Base-by-base conservation (phyloP, 2,888 invertebrate genomes). In the Celastrina argiolus region DNA sequence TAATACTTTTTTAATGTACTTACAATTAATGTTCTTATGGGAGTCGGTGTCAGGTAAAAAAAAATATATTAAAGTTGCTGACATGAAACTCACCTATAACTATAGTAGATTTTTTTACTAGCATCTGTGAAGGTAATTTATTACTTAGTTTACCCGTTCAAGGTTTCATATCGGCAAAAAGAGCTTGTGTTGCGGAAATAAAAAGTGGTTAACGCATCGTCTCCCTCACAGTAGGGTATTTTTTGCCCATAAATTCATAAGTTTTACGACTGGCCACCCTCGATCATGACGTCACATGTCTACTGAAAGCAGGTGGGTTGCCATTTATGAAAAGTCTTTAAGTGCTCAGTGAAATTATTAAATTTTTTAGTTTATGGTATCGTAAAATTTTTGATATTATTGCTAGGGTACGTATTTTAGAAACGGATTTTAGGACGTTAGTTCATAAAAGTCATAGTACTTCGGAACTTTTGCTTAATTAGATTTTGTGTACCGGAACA, bases 181-280 rank as follows among this genome's bases (percentile, higher is more conserved):
- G 34, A 36, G 61, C 61, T 61, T 39, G 34, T 31, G 59, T 61
- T 61, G 39, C 61, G 61, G 36, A 61, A 67, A 66, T 66, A 67
- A 66, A 63, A 42, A 67, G 66, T 64, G 51, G 61, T 67, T 70
- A 65, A 66, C 66, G 69, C 70, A 51, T 70, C 69, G 70, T 72
- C 69, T 68, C 70, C 51, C 74, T 71, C 72, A 70, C 74, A 75
- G 74, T 69, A 75, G 76, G 76, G 74, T 81, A 80, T 82, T 81
- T 84, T 81, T 83, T 81, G 72, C 73, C 74, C 79, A 81, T 85
- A 84, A 85, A 85, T 85, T 80, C 75, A 75, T 77, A 81, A 81
- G 81, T 85, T 84, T 73, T 71, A 72, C 61, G 73, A 73, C 67
- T 69, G 63, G 51, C 63, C 64, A 58, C 78, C 76, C 79, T 77